Conservation (phyloP, 2,888 invertebrate species). For the Microctonus brassicae region DNA sequence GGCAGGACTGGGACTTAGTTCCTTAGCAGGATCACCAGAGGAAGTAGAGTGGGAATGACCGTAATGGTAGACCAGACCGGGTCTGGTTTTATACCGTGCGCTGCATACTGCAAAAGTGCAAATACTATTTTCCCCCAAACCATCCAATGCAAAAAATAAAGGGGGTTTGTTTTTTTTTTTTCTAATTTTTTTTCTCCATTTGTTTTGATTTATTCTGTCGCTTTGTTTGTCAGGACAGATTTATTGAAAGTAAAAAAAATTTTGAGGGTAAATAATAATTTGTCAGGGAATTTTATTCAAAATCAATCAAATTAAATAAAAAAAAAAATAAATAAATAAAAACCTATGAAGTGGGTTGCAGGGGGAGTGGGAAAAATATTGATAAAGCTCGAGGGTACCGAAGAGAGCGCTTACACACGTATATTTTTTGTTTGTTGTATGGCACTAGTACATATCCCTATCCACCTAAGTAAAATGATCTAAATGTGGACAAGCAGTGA, state of each 20-base stretch:
- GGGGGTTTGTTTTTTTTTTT: constrained; percentile 37
- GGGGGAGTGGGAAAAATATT: constrained; percentile 9
- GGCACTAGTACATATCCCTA: constrained; percentile 37
- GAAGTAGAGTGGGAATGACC: constrained; percentile 84
- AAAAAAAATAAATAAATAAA: constrained; percentile 1
- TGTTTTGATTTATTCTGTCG: constrained; percentile 1
- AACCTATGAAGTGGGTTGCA: background rate
- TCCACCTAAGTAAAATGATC: constrained; percentile 56
- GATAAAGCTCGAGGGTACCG: constrained; percentile 27
- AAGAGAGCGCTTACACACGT: constrained; percentile 67
- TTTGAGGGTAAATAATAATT: background rate
- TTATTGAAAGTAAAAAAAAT: constrained; percentile 6
- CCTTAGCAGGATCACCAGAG: constrained; percentile 70
- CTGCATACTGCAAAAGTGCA: constrained; percentile 86
- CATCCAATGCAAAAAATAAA: constrained; percentile 64
- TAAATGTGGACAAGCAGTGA: constrained; percentile 69
- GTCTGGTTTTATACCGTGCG: constrained; percentile 96
- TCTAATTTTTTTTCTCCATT: constrained; percentile 17
- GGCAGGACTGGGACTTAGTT: constrained; percentile 71
- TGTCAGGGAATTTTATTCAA: background rate
- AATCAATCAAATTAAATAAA: background rate
- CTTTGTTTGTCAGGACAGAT: constrained; percentile 25
- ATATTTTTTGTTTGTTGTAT: constrained; percentile 56
- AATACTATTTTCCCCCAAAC: constrained; percentile 69
- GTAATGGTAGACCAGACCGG: constrained; percentile 96